Evolutionary conservation across 2,888 invertebrate genomes (phyloP).

Genomic region (Bimastos eiseni): DNA sequence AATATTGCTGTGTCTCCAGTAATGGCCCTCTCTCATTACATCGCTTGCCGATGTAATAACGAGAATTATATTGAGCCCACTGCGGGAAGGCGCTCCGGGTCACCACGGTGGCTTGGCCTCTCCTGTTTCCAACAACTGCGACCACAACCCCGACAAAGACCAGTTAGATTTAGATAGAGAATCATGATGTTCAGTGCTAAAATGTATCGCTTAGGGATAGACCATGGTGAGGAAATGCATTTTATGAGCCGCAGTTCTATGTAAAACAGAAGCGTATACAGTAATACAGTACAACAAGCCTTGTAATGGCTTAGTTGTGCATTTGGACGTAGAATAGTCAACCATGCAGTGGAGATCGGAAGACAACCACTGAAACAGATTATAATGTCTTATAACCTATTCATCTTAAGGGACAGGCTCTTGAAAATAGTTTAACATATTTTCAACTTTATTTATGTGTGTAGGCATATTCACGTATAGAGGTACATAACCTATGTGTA

Average conservation of each 20-base stretch:
- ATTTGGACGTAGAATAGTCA: background rate
- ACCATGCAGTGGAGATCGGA: background rate
- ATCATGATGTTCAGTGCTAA: background rate
- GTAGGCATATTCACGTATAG: no score
- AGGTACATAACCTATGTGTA: no score
- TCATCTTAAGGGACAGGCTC: background rate
- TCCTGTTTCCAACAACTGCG: background rate
- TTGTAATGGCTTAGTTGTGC: background rate
- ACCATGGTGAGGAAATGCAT: background rate
- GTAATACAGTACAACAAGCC: background rate
- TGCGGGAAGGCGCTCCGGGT: background rate
- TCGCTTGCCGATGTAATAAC: conserved; percentile 13
- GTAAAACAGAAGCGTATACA: no score
- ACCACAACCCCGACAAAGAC: background rate
- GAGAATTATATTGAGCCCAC: background rate
- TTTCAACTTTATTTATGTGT: background rate
- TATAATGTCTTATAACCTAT: background rate
- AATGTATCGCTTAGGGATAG: background rate
- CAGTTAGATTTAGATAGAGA: background rate
- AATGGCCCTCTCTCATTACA: conserved; percentile 13
- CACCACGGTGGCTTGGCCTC: background rate
- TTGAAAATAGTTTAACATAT: background rate
- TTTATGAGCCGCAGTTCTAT: background rate
- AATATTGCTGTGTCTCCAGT: background rate
- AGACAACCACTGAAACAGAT: background rate